Evolutionary conservation across 2,888 invertebrate genomes (phyloP).

Genomic region (Drosophila maculinotata): DNA sequence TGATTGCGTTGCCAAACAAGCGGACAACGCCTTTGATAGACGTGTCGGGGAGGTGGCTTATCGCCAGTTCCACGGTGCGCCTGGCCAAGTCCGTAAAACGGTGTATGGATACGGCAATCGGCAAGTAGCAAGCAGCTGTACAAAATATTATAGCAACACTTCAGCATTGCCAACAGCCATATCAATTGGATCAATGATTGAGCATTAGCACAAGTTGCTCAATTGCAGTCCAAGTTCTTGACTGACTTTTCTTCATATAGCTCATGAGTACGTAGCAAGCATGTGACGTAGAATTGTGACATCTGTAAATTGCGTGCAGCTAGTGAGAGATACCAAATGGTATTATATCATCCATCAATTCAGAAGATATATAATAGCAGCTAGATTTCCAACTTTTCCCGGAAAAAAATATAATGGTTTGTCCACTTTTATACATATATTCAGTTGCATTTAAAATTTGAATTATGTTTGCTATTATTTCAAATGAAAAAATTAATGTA

Average conservation of each 20-base stretch:
- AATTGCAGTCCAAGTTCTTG: slow-evolving; percentile 30
- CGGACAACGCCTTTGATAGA: slow-evolving; percentile 57
- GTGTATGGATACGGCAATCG: slow-evolving; percentile 34
- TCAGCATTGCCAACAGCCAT: slow-evolving; percentile 40
- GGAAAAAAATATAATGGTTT: no score
- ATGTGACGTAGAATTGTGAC: slow-evolving; percentile 36
- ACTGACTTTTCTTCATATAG: neutral
- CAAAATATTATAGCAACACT: slow-evolving; percentile 36
- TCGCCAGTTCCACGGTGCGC: slow-evolving; percentile 30
- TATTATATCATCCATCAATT: slow-evolving; percentile 35
- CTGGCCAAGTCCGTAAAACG: slow-evolving; percentile 18
- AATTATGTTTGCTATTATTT: no score
- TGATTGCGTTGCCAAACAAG: slow-evolving; percentile 66
- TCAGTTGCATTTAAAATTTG: no score
- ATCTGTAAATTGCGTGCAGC: slow-evolving; percentile 17
- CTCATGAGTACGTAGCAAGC: slow-evolving; percentile 11
- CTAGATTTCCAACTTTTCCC: neutral
- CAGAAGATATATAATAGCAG: neutral
- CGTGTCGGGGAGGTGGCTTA: slow-evolving; percentile 37
- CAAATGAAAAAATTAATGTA: no score
- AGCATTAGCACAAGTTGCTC: slow-evolving; percentile 71
- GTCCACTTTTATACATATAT: no score
- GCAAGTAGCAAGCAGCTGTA: slow-evolving; percentile 15
- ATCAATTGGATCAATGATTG: slow-evolving; percentile 72
- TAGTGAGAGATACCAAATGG: neutral